These are phyloP conservation scores for Numida meleagris DNA, from an alignment of 2,113 vertebrate genomes.

Conservation along the genomic window DNA sequence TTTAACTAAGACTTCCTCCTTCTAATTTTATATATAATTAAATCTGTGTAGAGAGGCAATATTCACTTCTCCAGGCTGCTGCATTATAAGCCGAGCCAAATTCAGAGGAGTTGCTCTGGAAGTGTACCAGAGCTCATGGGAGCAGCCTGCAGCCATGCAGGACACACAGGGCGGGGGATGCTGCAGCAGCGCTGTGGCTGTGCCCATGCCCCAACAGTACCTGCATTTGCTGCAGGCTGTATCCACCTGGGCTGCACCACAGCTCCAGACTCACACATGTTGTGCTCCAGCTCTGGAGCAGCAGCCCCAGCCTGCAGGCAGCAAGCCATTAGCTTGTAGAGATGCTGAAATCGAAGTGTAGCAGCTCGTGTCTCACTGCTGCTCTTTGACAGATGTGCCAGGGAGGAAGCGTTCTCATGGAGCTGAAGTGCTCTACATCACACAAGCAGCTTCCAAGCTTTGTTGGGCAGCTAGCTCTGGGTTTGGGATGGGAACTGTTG, in stretches of 20 bases:
- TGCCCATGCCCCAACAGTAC: neutral
- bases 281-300: neutral
- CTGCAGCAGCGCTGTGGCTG: neutral
- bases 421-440: neutral
- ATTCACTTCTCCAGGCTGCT: neutral
- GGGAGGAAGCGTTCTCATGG: neutral
- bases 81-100: neutral
- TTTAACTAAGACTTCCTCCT: slow-evolving; percentile 56
- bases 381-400: neutral
- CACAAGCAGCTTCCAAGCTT: neutral
- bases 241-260: neutral
- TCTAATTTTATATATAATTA: slow-evolving; percentile 55
- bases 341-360: neutral
- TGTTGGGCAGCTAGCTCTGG: accelerated
- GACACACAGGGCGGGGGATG: accelerated
- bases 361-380: neutral
- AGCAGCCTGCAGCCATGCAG: accelerated
- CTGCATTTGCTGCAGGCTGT: neutral
- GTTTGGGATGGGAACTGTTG: neutral
- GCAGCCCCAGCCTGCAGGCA: neutral
- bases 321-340: neutral
- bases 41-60: neutral
- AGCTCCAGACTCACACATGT: neutral
- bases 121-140: neutral
- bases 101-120: neutral